Evolutionary conservation across 2,888 invertebrate genomes (phyloP).

Genomic region (Eumerus sabulonum): DNA sequence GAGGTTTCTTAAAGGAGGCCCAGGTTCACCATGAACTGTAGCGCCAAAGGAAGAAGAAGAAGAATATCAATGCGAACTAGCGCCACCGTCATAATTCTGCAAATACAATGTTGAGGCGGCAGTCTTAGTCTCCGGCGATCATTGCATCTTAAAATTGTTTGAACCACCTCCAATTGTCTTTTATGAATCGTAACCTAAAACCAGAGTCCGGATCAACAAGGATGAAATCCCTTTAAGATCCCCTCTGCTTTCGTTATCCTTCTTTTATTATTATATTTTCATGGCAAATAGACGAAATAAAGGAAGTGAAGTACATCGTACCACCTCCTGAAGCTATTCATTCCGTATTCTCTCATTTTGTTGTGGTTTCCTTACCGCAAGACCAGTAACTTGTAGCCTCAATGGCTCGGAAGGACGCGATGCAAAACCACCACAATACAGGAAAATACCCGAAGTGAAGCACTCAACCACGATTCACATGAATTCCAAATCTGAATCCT

Average conservation of each 20-base stretch:
- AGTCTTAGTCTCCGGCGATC: too few relatives aligned
- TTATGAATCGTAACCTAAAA: conserved; percentile 28
- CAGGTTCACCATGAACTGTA: too few relatives aligned
- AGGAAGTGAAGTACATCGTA: background rate
- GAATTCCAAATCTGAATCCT: conserved; percentile 31
- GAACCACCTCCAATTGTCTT: conserved; percentile 35
- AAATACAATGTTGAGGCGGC: too few relatives aligned
- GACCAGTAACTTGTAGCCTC: conserved; percentile 13
- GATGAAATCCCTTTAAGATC: conserved; percentile 49
- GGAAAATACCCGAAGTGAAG: conserved; percentile 6
- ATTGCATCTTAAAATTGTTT: too few relatives aligned
- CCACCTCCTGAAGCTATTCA: conserved; percentile 15
- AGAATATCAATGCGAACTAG: too few relatives aligned
- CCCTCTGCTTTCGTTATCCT: background rate
- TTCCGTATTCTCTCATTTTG: conserved; percentile 42
- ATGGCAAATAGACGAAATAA: conserved; percentile 2
- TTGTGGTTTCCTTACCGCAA: conserved; percentile 48
- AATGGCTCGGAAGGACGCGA: background rate
- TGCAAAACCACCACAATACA: too few relatives aligned
- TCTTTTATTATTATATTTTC: conserved; percentile 18
- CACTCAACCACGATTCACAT: conserved; percentile 41
- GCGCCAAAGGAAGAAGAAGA: too few relatives aligned
- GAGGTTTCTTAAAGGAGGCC: too few relatives aligned
- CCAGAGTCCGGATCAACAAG: conserved; percentile 4
- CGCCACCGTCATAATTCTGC: too few relatives aligned